Conservation (phyloP, 2,113 vertebrate genomes). For the Tursiops truncatus region DNA sequence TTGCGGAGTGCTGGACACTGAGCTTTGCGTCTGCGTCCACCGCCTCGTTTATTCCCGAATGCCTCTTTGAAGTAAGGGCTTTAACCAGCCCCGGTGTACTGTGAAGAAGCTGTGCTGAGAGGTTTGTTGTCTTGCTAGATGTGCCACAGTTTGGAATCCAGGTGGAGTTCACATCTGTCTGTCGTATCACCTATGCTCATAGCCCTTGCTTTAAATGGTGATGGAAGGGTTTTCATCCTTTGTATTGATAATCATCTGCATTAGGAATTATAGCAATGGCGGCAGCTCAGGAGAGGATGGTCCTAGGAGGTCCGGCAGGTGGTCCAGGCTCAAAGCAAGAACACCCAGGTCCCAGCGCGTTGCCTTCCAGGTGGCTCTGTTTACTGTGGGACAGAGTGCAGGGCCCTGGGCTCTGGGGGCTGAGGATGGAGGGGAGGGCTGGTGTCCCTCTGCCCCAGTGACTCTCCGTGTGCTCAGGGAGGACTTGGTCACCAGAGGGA, state of each 20-base stretch:
- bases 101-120: background rate
- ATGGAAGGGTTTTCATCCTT: fast-evolving
- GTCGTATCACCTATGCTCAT: fast-evolving
- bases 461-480: too few species aligned
- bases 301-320: background rate
- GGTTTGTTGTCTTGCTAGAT: background rate
- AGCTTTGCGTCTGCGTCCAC: background rate
- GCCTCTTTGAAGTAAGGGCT: background rate
- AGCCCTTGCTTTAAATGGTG: fast-evolving
- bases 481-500: background rate
- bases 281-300: fast-evolving
- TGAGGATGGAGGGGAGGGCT: background rate
- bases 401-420: background rate
- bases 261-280: fast-evolving
- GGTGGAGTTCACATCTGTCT: background rate
- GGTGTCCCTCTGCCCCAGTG: too few species aligned
- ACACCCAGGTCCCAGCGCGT: fast-evolving
- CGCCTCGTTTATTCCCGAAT: fast-evolving
- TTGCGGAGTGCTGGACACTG: fast-evolving
- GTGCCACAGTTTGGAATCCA: too few species aligned
- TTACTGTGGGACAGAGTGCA: background rate
- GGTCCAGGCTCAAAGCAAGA: background rate
- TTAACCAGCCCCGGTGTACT: fast-evolving
- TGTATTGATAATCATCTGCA: too few species aligned
- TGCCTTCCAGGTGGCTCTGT: fast-evolving